Percentiles rank a stretch among this genome's conserved stretches.
phyloP scores from a whole-genome alignment of 2,888 invertebrate genomes.

The Scotopteryx bipunctaria region DNA sequence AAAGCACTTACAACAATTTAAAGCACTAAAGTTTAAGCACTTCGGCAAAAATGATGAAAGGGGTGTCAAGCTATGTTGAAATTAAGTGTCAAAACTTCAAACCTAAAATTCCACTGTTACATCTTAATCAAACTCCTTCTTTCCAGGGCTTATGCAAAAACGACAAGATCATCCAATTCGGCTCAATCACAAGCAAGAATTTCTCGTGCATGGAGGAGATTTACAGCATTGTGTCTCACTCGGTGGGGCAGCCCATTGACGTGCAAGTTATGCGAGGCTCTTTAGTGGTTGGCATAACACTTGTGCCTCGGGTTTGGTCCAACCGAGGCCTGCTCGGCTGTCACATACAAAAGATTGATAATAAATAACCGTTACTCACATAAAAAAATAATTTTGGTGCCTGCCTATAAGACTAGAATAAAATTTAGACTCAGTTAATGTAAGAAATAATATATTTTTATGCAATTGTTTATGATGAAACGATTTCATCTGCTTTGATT shows the following conservation, averaged over 20 bases:
- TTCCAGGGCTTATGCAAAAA: slow-evolving; percentile 87
- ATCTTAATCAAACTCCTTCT: too few relatives aligned
- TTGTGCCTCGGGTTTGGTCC: slow-evolving; percentile 89
- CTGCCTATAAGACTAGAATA: too few relatives aligned
- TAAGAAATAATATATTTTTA: too few relatives aligned
- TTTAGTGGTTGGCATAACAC: slow-evolving; percentile 77
- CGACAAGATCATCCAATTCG: slow-evolving; percentile 90
- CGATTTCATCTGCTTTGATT: too few relatives aligned
- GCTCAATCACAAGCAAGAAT: slow-evolving; percentile 88
- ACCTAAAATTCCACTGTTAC: too few relatives aligned
- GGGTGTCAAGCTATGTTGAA: too few relatives aligned
- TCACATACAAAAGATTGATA: slow-evolving; percentile 54
- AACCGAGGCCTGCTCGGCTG: slow-evolving; percentile 90
- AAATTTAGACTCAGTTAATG: too few relatives aligned
- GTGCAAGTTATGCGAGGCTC: slow-evolving; percentile 76
- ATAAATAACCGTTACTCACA: neutral
- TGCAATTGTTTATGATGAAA: too few relatives aligned
- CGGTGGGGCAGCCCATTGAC: slow-evolving; percentile 80
- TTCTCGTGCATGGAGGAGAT: slow-evolving; percentile 88
- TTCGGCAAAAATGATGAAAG: too few relatives aligned
- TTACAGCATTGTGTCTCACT: slow-evolving; percentile 86
- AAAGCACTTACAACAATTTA: too few relatives aligned
- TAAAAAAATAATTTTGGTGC: neutral
- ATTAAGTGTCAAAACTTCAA: too few relatives aligned
- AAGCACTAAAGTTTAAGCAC: too few relatives aligned